Conservation (phyloP, 2,113 vertebrate species). For the Macaca mulatta region DNA sequence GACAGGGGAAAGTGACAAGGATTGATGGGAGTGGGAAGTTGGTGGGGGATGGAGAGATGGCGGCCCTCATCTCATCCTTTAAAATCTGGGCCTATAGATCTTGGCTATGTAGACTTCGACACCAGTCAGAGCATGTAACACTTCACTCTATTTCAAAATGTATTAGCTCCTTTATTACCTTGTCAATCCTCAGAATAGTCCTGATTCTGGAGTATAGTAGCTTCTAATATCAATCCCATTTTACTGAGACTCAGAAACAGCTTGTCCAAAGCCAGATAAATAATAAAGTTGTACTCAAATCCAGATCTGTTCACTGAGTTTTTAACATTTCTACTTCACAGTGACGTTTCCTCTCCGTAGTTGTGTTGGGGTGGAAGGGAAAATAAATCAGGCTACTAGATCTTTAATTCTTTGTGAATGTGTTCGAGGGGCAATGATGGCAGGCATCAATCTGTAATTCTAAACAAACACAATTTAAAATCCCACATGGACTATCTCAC, state of each 20-base stretch:
- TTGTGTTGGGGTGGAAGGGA: neutral
- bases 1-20: neutral
- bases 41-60: too few species aligned
- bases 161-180: neutral
- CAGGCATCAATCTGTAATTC: slow-evolving; percentile 62
- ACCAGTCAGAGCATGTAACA: neutral
- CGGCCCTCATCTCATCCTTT: neutral
- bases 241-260: neutral
- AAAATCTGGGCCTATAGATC: neutral
- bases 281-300: neutral
- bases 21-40: neutral
- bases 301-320: neutral
- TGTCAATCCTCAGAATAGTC: neutral
- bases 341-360: neutral
- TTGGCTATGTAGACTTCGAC: neutral
- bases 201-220: neutral
- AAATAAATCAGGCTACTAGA: neutral
- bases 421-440: neutral
- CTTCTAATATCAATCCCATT: slow-evolving; percentile 11
- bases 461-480: slow-evolving; percentile 66
- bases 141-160: neutral
- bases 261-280: neutral
- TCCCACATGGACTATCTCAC: slow-evolving; percentile 46
- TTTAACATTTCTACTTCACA: neutral
- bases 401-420: slow-evolving; percentile 6